phyloP scores from a whole-genome alignment of 2,888 invertebrate species.

The Polydrusus tereticollis region DNA sequence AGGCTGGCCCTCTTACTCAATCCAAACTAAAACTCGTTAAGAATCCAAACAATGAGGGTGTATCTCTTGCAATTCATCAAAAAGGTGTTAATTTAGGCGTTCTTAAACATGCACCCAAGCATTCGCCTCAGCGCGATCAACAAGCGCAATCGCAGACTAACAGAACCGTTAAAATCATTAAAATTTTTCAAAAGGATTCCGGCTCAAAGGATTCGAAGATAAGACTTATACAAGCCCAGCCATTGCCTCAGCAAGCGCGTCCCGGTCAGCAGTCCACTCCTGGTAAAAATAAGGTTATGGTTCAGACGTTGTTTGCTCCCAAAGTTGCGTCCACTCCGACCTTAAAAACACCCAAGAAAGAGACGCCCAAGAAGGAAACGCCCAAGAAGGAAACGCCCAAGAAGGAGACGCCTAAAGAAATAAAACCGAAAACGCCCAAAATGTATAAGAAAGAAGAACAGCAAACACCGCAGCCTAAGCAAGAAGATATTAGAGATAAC shows the following conservation, averaged over 20 bases:
- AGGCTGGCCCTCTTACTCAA: conserved; percentile 57
- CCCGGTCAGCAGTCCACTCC: conserved; percentile 30
- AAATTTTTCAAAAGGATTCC: conserved; percentile 53
- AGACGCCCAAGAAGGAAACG: conserved; percentile 39
- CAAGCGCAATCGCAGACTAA: conserved; percentile 1
- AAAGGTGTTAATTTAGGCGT: conserved; percentile 63
- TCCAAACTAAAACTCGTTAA: conserved; percentile 64
- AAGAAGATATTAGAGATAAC: conserved; percentile 83
- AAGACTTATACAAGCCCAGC: conserved; percentile 62
- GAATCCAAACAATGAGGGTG: conserved; percentile 61
- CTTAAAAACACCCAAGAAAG: conserved; percentile 40
- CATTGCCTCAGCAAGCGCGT: conserved; percentile 50
- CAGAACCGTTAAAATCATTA: conserved; percentile 36
- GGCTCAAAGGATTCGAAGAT: conserved; percentile 61
- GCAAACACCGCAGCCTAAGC: conserved; percentile 54
- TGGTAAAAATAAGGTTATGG: conserved; percentile 29
- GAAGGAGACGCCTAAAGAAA: conserved; percentile 31
- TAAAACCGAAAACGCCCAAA: conserved; percentile 28
- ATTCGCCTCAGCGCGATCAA: conserved; percentile 33
- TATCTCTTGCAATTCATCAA: conserved; percentile 63
- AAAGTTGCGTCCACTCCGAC: conserved; percentile 35
- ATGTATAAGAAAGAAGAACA: conserved; percentile 42
- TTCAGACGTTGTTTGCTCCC: conserved; percentile 46
- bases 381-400: conserved; percentile 54
- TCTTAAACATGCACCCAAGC: conserved; percentile 62